Conservation (phyloP, 2,797 vertebrate genomes). For the Merluccius polli region DNA sequence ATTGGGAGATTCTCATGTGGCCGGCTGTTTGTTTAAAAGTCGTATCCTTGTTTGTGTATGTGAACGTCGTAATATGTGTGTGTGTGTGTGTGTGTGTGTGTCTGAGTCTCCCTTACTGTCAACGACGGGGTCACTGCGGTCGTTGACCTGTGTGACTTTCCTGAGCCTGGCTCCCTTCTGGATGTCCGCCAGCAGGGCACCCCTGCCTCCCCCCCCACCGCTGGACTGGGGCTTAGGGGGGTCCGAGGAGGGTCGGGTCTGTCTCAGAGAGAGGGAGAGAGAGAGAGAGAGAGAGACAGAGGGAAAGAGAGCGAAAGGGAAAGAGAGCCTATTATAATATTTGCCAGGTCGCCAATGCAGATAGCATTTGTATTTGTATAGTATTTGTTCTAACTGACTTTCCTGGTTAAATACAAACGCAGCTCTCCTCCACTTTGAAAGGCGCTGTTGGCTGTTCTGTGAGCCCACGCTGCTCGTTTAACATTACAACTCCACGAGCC, state of each 20-base stretch:
- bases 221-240: constrained; percentile 58
- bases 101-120: constrained; percentile 76
- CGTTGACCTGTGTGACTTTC: constrained; percentile 86
- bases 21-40: no score
- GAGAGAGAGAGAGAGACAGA: neutral
- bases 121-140: constrained; percentile 85
- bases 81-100: neutral
- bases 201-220: constrained; percentile 73
- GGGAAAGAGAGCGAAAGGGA: neutral
- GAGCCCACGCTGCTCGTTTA: constrained; percentile 41
- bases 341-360: neutral
- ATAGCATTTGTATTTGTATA: no score
- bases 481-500: constrained; percentile 34
- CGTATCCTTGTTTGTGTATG: no score
- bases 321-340: neutral
- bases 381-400: neutral
- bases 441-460: neutral
- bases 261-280: constrained; percentile 19
- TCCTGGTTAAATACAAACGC: neutral
- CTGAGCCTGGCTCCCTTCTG: constrained; percentile 86
- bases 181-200: constrained; percentile 87
- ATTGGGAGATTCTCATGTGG: no score
- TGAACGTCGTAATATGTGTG: neutral
- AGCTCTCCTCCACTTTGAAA: neutral
- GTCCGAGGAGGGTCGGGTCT: constrained; percentile 42